Base-by-base conservation (phyloP, 2,113 vertebrate species). In the Dendrocopos noguchii region DNA sequence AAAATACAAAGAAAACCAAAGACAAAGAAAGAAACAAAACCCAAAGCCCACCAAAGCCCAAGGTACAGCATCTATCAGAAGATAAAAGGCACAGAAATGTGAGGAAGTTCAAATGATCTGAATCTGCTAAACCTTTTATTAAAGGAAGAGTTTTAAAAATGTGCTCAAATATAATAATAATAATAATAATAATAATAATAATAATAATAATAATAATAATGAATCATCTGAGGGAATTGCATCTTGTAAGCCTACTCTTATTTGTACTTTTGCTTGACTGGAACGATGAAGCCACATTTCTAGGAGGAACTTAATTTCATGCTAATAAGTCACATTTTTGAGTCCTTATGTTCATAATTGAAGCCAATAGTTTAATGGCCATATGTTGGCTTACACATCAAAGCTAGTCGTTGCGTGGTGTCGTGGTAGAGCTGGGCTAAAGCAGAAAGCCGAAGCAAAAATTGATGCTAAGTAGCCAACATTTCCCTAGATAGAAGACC, bases 351-450 rank as follows among this genome's bases (percentile, higher is more conserved):
- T 88, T 92, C 74, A 36, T 76, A 89, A 91, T 27, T 93, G 92
- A 87, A 95, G 87, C 86, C 92, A 87, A 47, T 71, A 95, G 15
- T 64, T 95, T 94, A 92, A 94, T 93, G 81, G 46, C 94, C 95
- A 96, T 96, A 94, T 96, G 96, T 76, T 95, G 84, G 46, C 80
- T 95, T 95, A 82, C 74, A 94, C 67, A 91, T 91, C 63, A 92
- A 91, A 94, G 74, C 28, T 80, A 46, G 86, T 66, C 86, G 10
- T 65, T 81, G 63, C 63, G 59, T 7, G 24, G 31, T 84, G 34
- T 63, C 63, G 39, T 16, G 47, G 60, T 73, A 39, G 42, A 76
- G 27, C 75, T 87, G 60, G 36, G 46, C 73, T 80, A 82, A 12
- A 87, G 52, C 56, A 79, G n/a, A 79, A 92, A 89, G 50, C 15